phyloP scores from a whole-genome alignment of 2,797 vertebrate genomes.

The Microctenopoma steveboyesi region DNA sequence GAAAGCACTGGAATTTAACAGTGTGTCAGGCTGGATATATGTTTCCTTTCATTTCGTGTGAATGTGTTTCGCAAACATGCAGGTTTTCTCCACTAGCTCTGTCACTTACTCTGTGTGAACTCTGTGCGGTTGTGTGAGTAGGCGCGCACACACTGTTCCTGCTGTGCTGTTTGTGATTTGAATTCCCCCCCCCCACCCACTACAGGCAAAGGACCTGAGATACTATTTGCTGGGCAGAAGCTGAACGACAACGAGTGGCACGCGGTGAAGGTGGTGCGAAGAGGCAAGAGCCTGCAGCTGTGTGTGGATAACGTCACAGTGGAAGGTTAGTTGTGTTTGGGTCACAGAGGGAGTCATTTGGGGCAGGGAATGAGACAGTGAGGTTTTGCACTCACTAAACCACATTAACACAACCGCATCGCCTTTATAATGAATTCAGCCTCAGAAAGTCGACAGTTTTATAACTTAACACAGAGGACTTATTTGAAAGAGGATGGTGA shows the following conservation, averaged over 20 bases:
- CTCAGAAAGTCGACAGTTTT: not conserved
- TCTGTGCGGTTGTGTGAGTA: conserved; percentile 21
- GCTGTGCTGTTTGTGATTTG: conserved; percentile 66
- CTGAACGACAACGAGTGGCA: conserved; percentile 98
- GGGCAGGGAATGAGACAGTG: not conserved
- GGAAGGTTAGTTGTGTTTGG: conserved; percentile 83
- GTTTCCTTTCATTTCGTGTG: conserved; percentile 39
- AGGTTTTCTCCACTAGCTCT: conserved; percentile 64
- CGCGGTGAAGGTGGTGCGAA: conserved; percentile 89
- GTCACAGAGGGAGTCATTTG: not conserved
- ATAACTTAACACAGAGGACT: conserved; percentile 3
- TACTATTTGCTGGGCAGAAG: conserved; percentile 91
- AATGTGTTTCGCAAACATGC: conserved; percentile 56
- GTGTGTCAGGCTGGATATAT: conserved; percentile 37
- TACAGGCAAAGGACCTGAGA: conserved; percentile 93
- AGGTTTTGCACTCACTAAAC: not conserved
- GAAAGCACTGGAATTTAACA: conserved; percentile 40
- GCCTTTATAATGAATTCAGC: not conserved
- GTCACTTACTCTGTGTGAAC: conserved; percentile 42
- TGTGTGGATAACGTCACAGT: conserved; percentile 95
- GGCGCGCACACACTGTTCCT: conserved; percentile 29
- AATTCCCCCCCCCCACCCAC: conserved; percentile 49
- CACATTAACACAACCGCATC: too few species aligned
- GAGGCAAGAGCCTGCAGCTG: conserved; percentile 93
- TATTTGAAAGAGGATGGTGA: not conserved